Evolutionary conservation across 2,888 invertebrate genomes (phyloP).

Genomic region (Lasioglossum calceatum): DNA sequence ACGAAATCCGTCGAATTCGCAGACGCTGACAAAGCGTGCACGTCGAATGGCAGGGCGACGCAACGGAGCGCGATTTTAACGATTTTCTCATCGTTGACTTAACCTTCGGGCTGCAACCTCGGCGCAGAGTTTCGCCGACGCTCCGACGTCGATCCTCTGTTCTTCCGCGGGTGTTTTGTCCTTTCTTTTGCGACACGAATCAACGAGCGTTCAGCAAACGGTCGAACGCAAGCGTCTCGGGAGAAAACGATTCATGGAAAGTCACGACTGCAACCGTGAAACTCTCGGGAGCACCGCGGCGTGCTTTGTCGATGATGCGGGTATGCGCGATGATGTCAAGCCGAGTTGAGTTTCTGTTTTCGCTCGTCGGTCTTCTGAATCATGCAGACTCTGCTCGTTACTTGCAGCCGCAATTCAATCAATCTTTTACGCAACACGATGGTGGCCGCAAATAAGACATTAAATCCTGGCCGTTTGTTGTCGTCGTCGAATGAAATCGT

Average conservation of each 20-base stretch:
- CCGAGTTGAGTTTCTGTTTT: conserved; percentile 22
- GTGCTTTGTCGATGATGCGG: conserved; percentile 22
- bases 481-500: neutral
- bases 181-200: conserved; percentile 7
- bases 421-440: neutral
- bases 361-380: conserved; percentile 23
- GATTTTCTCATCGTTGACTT: conserved; percentile 38
- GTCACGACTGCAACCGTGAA: conserved; percentile 22
- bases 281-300: neutral
- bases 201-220: conserved; percentile 9
- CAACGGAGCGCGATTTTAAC: conserved; percentile 23
- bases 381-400: conserved; percentile 1
- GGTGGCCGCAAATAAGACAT: neutral
- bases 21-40: neutral
- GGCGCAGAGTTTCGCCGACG: conserved; percentile 9
- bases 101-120: conserved; percentile 13
- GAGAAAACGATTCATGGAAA: conserved; percentile 12
- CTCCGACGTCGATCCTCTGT: neutral
- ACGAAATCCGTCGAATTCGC: neutral
- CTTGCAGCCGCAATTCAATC: neutral
- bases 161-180: neutral
- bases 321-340: conserved; percentile 42
- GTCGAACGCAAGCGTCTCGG: neutral
- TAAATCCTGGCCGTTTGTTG: neutral
- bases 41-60: neutral